A percentile compares a stretch with the other conserved stretches of the same genome.
phyloP scores from a whole-genome alignment of 37 sponge, comb jelly and placozoan genomes.

The Agelas oroides region DNA sequence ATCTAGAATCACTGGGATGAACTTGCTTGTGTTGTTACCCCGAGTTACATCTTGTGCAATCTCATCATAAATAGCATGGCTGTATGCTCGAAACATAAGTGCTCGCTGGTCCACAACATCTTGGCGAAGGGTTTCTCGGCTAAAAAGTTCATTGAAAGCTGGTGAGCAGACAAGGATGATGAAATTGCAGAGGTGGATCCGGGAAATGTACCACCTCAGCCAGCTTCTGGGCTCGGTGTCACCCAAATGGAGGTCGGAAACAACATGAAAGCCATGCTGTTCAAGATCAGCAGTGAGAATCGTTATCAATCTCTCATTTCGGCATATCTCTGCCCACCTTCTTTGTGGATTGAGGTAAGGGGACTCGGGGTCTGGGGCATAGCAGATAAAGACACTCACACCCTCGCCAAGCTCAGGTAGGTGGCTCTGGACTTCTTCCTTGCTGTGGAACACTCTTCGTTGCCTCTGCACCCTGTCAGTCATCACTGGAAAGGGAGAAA shows the following conservation, averaged over 20 bases:
- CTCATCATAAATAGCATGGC: conserved; percentile 27
- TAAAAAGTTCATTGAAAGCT: conserved; percentile 50
- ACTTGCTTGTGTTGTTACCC: neutral
- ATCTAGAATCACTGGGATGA: conserved; percentile 50
- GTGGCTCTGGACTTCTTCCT: conserved; percentile 4
- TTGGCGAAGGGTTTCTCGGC: neutral
- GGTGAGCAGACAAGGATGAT: conserved; percentile 62
- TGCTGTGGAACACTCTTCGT: conserved; percentile 13
- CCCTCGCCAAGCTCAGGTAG: conserved; percentile 39
- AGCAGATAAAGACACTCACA: conserved; percentile 56
- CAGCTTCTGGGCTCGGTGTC: conserved; percentile 25
- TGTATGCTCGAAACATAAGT: neutral
- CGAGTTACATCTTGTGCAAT: neutral
- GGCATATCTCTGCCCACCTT: neutral
- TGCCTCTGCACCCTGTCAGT: too few relatives aligned
- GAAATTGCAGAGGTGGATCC: conserved; percentile 40
- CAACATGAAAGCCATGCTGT: conserved; percentile 14
- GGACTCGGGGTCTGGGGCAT: conserved; percentile 52
- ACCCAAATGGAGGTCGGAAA: conserved; percentile 38
- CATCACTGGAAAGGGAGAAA: neutral
- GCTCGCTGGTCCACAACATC: neutral
- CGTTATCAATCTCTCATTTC: neutral
- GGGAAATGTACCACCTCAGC: conserved; percentile 50
- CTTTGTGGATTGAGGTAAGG: neutral
- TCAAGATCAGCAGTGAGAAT: conserved; percentile 2